A percentile compares a stretch with the other conserved stretches of the same genome.
phyloP scores from a whole-genome alignment of 2,797 vertebrate genomes.

The Catamblyrhynchus diadema region DNA sequence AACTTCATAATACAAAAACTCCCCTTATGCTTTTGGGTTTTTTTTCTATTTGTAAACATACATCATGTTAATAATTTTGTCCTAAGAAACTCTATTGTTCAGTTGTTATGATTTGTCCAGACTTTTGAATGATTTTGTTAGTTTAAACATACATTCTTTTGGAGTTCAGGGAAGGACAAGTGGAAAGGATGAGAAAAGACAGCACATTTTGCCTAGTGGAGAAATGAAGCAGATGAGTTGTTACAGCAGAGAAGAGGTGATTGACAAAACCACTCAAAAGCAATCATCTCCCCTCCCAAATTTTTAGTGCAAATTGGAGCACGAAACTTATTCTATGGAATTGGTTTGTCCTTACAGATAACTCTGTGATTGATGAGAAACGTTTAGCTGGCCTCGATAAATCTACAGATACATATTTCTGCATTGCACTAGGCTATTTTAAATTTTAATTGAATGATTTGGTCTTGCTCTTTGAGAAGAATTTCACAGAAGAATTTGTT shows the following conservation, averaged over 20 bases:
- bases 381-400: background rate
- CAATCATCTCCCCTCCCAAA: background rate
- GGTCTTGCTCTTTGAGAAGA: background rate
- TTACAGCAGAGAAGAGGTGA: background rate
- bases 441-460: background rate
- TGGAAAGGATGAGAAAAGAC: background rate
- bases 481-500: background rate
- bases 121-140: background rate
- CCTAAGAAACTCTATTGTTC: background rate
- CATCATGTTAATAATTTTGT: background rate
- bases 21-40: background rate
- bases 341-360: background rate
- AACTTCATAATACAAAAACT: background rate
- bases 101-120: background rate
- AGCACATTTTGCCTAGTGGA: accelerated
- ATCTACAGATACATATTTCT: background rate
- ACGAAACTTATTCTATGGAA: background rate
- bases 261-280: background rate
- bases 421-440: background rate
- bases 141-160: background rate
- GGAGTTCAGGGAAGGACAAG: background rate
- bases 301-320: background rate
- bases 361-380: background rate
- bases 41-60: background rate
- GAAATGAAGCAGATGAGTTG: background rate